Conservation (phyloP, 2,113 vertebrate species). For the Zosterops japonicus region DNA sequence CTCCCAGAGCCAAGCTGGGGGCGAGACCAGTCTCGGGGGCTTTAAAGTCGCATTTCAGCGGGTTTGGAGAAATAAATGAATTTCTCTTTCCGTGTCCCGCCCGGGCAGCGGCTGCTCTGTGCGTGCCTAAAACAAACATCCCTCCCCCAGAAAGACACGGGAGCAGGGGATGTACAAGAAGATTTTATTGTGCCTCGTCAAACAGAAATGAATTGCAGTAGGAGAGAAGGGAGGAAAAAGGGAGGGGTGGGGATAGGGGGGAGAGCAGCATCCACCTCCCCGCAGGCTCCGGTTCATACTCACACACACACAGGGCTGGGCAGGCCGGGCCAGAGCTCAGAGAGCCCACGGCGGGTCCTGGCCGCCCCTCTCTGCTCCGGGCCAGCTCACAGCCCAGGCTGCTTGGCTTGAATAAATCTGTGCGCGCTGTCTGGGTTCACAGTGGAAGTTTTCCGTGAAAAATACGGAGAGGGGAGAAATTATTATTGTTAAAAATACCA, state of each 20-base stretch:
- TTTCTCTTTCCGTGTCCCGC: neutral
- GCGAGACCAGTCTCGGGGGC: neutral
- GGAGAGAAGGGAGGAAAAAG: neutral
- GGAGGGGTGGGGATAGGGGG: neutral
- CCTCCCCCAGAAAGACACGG: neutral
- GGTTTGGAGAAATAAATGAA: neutral
- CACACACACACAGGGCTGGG: neutral
- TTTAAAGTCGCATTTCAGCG: neutral
- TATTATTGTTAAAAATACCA: neutral
- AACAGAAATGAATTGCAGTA: neutral
- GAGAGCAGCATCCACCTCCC: neutral
- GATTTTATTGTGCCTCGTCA: constrained; percentile 29
- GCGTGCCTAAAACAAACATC: neutral
- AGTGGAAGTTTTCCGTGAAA: neutral
- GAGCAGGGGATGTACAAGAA: neutral
- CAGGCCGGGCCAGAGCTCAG: neutral
- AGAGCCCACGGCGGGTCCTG: neutral
- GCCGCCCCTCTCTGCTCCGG: neutral
- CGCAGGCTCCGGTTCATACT: neutral
- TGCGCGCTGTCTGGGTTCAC: rapidly evolving
- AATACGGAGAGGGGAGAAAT: neutral
- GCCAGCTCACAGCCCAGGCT: neutral
- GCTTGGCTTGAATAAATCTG: neutral
- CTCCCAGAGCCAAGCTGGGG: neutral
- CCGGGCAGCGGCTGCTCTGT: neutral